Conservation (phyloP, 2,888 invertebrate species). For the Bellardia bayeri region DNA sequence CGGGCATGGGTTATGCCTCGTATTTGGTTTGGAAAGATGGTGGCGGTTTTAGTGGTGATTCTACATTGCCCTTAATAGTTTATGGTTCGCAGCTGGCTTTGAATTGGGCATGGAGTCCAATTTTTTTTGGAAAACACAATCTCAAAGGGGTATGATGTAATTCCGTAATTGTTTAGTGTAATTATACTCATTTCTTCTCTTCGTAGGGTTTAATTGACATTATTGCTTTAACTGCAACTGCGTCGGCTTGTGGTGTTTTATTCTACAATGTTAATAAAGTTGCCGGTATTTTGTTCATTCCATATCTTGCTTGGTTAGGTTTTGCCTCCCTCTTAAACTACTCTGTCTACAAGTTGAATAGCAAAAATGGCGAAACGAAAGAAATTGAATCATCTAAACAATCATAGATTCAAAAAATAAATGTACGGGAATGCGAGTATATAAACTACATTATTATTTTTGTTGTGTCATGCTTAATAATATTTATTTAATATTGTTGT, state of each 20-base stretch:
- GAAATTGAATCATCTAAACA: slow-evolving; percentile 71
- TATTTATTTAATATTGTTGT: slow-evolving; percentile 1
- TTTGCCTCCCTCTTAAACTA: slow-evolving; percentile 90
- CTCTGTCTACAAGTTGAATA: slow-evolving; percentile 87
- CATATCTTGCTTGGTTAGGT: slow-evolving; percentile 90
- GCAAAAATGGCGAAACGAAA: slow-evolving; percentile 76
- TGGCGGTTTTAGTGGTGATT: slow-evolving; percentile 88
- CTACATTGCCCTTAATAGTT: slow-evolving; percentile 88
- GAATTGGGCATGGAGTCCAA: slow-evolving; percentile 94
- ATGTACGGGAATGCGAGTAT: not conserved
- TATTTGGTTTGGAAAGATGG: slow-evolving; percentile 92
- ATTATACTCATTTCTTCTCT: slow-evolving; percentile 75
- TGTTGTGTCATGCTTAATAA: slow-evolving; percentile 31
- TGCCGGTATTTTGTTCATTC: slow-evolving; percentile 89
- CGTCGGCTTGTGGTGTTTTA: slow-evolving; percentile 86
- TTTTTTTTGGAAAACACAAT: slow-evolving; percentile 91
- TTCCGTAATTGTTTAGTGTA: not conserved
- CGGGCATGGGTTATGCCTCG: slow-evolving; percentile 93
- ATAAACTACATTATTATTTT: not conserved
- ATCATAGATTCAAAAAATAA: slow-evolving; percentile 18
- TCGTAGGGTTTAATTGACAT: slow-evolving; percentile 88
- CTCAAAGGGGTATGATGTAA: slow-evolving; percentile 86
- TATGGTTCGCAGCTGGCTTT: slow-evolving; percentile 91
- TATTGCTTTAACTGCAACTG: slow-evolving; percentile 86
- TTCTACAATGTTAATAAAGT: slow-evolving; percentile 87